Percentiles rank a stretch among this genome's conserved stretches.
These are phyloP conservation scores for Troides helena DNA, from an alignment of 2,888 invertebrate genomes.

Conservation along the genomic window DNA sequence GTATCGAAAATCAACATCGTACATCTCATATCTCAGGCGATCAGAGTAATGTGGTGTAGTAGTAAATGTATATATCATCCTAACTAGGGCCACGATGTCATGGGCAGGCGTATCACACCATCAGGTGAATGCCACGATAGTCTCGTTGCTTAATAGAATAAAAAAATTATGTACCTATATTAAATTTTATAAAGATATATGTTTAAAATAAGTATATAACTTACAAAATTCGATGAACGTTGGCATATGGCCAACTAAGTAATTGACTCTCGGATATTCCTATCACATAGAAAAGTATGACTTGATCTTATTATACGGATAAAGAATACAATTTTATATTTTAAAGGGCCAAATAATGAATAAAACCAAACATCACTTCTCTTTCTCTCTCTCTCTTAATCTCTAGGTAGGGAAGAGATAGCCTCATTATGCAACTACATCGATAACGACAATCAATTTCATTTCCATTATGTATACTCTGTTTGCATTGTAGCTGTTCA, in stretches of 20 bases:
- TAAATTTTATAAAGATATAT: not conserved
- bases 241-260: constrained; percentile 1
- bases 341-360: not conserved
- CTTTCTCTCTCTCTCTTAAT: no score
- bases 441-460: constrained; percentile 7
- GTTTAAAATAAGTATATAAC: not conserved
- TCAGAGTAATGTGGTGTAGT: no score
- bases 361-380: no score
- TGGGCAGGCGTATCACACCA: no score
- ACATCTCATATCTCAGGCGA: no score
- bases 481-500: constrained; percentile 13
- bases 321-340: constrained; percentile 8
- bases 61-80: no score
- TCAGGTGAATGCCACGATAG: no score
- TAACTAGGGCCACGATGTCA: no score
- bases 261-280: constrained; percentile 3
- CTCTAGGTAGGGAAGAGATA: no score
- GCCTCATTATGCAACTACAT: not conserved
- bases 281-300: constrained; percentile 10
- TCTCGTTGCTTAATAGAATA: no score
- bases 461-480: constrained; percentile 21
- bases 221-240: constrained; percentile 6
- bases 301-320: constrained; percentile 8
- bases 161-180: no score
- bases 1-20: no score